Conservation (phyloP, 1,140 invertebrate species). For the Coelopa frigida region DNA sequence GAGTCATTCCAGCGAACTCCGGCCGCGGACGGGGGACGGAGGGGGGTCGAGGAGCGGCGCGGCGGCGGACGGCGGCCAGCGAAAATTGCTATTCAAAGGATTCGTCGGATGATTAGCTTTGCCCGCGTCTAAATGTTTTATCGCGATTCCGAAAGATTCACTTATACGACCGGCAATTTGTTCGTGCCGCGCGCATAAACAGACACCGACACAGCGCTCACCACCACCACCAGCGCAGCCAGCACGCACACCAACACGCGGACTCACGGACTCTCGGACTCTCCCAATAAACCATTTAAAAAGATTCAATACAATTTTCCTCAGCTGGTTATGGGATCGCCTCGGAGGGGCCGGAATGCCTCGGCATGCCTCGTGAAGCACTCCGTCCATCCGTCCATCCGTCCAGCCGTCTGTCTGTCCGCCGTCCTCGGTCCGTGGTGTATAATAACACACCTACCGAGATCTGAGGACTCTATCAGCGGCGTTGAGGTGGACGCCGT, state of each 20-base stretch:
- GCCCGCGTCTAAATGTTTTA: conserved; percentile 6
- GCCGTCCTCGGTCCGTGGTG: no score
- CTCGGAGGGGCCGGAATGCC: background rate
- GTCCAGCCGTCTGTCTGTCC: no score
- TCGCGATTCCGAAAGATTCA: conserved; percentile 10
- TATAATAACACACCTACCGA: no score
- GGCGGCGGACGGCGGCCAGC: background rate
- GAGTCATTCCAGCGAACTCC: background rate
- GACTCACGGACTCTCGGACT: no score
- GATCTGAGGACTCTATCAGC: no score
- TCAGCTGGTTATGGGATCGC: conserved; percentile 4
- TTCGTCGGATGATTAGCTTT: conserved; percentile 4
- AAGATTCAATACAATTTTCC: conserved; percentile 1
- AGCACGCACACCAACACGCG: background rate
- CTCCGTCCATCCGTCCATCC: no score
- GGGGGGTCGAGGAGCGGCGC: background rate
- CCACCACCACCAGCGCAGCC: background rate
- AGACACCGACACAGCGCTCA: background rate
- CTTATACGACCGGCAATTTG: no score
- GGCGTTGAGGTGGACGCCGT: no score
- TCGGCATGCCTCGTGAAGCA: no score
- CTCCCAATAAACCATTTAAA: no score
- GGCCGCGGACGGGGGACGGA: background rate
- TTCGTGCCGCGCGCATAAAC: conserved; percentile 1
- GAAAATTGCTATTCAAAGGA: background rate